Base-by-base conservation (phyloP, 2,888 invertebrate genomes). In the Drosophila paucipuncta region DNA sequence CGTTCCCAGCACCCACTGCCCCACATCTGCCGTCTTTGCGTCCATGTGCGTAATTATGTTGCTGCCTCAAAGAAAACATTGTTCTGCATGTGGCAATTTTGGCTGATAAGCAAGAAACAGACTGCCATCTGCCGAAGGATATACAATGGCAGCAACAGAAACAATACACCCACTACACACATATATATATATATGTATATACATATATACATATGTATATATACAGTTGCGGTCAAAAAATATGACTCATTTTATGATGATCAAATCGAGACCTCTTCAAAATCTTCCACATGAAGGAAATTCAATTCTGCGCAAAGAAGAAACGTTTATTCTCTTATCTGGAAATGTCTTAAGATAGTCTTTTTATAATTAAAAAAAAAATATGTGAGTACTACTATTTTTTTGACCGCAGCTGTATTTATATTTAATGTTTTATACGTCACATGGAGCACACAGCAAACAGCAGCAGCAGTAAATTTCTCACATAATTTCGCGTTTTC, bases 401-500 rank as follows among this genome's bases (percentile, higher is more conserved):
- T 25, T 1, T 25, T 47, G 9, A 47, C 47, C 47, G 9, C 16
- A 9, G 25, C 37, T 50, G 49, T 65, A 22, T 60, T n/a, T 33
- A 43, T 43, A 35, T 41, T 55, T n/a, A 43, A 37, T 58, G 43
- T 53, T 54, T 11, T 47, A 18, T 47, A 52, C 30, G 28, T 41
- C 39, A 60, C 65, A 50, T 57, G 61, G 68, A 64, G 57, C 35
- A 57, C 47, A 47, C 25, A 59, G 41, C 35, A 39, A 25, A n/a
- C 47, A 47, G 25, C 47, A 13, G 43, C 60, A 73, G 74, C 70
- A 63, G 73, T 70, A 80, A 85, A 76, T 85, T 83, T 70, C 62
- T 73, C 80, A 82, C 80, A 85, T 79, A 66, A 82, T 80, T 85
- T 59, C 73, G 54, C 70, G 68, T 67, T 76, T 80, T 49, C 73